Evolutionary conservation across 1,140 invertebrate species (phyloP), one percentile per base, ranked within the genome.

Genomic region (Sweltsa coloradensis): DNA sequence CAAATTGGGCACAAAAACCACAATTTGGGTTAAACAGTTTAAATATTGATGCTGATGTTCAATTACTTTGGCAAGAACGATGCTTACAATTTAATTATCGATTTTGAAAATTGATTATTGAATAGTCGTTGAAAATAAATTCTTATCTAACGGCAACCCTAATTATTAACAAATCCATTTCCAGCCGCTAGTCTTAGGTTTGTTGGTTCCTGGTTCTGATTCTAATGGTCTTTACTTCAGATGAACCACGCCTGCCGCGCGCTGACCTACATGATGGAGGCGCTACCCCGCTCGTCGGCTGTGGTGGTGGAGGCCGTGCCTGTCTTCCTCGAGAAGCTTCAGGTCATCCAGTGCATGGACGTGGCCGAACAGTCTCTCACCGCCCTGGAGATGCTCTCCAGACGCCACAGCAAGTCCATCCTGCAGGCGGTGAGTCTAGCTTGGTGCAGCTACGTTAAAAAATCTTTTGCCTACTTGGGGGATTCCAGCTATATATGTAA

Each of bases 241-340:
- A 99, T 99, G 95, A 96, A 97, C 61, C 92, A 98, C 65, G 94
- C 95, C 0, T 97, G 94, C 66, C 83, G 96, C 37, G 95, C 95
- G 5, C 73, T 99, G 9, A 97, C 95, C 1, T 98, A 99, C 63
- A 97, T 99, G 94, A 89, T 99, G 81, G 96, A 99, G 68, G 93
- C 95, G 3, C 60, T 99, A 42, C 96, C 96, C 0, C 78, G 96
- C 27, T 96, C 94, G 11, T 94, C 93, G 22, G 85, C 89, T 4
- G 88, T 97, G 14, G 92, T 99, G 7, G 89, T 96, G 2, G 91
- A 99, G 55, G 94, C 94, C 16, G 88, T 99, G 23, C 95, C 96
- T 3, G 89, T 91, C 5, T 94, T 96, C 67, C 68, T 96, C 18
- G 88, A 93, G 67, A 94, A 97, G 68, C 72, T 98, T 27, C 91